phyloP scores from a whole-genome alignment of 2,797 vertebrate species.

The Dendrocincla fuliginosa region DNA sequence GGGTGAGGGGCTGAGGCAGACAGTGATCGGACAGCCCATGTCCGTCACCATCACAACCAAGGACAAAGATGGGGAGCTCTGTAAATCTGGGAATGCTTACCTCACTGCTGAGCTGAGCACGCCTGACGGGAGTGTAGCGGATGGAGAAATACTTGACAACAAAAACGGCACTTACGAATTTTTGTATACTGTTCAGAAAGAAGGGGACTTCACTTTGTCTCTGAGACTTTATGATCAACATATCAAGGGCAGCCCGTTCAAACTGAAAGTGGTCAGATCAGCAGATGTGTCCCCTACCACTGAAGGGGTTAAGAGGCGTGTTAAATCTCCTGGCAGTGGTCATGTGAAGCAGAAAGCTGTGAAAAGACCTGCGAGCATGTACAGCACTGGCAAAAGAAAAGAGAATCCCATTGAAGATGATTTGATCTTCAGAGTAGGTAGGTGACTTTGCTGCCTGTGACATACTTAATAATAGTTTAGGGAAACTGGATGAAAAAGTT shows the following conservation, averaged over 20 bases:
- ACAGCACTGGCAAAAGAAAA: slow-evolving; percentile 94
- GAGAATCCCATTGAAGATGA: slow-evolving; percentile 96
- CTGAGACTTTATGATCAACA: slow-evolving; percentile 93
- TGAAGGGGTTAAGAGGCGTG: slow-evolving; percentile 88
- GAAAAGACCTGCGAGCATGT: slow-evolving; percentile 94
- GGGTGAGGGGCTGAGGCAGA: slow-evolving; percentile 91
- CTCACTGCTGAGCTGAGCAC: slow-evolving; percentile 88
- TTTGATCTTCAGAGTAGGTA: slow-evolving; percentile 93
- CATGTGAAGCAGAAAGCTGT: slow-evolving; percentile 93
- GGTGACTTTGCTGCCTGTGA: neutral
- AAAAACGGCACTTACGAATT: slow-evolving; percentile 97
- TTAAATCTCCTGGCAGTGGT: slow-evolving; percentile 91
- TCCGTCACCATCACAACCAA: slow-evolving; percentile 93
- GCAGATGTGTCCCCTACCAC: slow-evolving; percentile 85
- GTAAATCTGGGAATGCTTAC: slow-evolving; percentile 91
- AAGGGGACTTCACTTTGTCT: slow-evolving; percentile 90
- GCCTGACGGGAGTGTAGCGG: slow-evolving; percentile 83
- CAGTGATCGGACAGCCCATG: slow-evolving; percentile 87
- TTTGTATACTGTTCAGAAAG: slow-evolving; percentile 88
- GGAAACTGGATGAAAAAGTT: neutral
- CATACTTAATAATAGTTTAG: neutral
- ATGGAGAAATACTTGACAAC: slow-evolving; percentile 92
- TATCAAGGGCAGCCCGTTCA: slow-evolving; percentile 95
- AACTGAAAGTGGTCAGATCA: slow-evolving; percentile 88
- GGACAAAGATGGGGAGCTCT: slow-evolving; percentile 93